Conservation (phyloP, 2,113 vertebrate genomes). For the Serinus canaria region DNA sequence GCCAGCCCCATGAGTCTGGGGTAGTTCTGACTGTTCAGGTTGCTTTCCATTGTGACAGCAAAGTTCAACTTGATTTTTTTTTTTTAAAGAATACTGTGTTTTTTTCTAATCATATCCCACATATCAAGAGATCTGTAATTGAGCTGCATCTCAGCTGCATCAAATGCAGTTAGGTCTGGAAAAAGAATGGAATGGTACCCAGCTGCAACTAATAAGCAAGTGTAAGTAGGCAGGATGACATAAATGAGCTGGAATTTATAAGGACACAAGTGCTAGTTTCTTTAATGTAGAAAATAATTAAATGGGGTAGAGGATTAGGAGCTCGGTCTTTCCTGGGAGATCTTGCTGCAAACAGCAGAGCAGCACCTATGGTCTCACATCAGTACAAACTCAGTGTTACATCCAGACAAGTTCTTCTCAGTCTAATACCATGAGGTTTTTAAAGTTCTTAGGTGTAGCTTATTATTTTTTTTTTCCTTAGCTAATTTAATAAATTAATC, state of each 20-base stretch:
- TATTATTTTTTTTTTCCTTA: constrained; percentile 29
- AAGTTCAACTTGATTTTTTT: background rate
- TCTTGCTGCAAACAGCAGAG: background rate
- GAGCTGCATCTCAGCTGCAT: background rate
- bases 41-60: background rate
- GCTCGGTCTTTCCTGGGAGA: background rate
- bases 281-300: background rate
- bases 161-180: background rate
- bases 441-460: background rate
- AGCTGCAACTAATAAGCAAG: background rate
- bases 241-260: background rate
- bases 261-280: background rate
- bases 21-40: background rate
- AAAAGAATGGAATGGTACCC: background rate
- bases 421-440: background rate
- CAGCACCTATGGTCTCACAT: background rate
- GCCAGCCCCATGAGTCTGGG: background rate
- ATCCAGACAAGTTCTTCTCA: background rate
- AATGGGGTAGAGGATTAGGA: background rate
- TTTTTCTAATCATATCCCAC: background rate
- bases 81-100: fast-evolving
- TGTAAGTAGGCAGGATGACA: background rate
- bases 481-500: background rate
- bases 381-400: background rate
- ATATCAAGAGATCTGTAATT: background rate